Conservation (phyloP, 2,113 vertebrate species). For the Megaceryle maxima region DNA sequence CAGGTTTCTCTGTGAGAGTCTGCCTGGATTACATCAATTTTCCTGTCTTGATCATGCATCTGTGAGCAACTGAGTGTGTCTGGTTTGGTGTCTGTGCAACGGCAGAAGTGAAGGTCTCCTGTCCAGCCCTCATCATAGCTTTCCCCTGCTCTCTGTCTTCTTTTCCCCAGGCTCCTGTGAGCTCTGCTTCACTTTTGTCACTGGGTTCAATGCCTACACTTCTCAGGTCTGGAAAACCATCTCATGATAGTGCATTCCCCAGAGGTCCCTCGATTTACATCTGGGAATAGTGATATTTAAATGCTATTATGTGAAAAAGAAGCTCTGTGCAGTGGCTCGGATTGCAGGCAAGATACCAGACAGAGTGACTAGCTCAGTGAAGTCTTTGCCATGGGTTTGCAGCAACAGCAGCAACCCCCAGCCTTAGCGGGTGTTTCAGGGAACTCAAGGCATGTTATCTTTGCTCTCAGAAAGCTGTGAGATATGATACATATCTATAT, state of each 20-base stretch:
- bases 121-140: rapidly evolving
- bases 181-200: background rate
- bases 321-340: background rate
- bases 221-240: background rate
- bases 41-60: background rate
- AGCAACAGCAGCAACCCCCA: background rate
- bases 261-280: background rate
- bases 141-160: background rate
- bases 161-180: background rate
- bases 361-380: background rate
- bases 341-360: background rate
- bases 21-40: background rate
- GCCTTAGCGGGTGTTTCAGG: background rate
- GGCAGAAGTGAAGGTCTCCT: background rate
- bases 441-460: background rate
- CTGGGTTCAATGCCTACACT: background rate
- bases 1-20: background rate
- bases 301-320: background rate
- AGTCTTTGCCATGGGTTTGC: background rate
- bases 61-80: background rate
- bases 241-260: background rate
- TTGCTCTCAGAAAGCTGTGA: background rate
- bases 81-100: background rate
- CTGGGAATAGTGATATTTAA: background rate
- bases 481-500: rapidly evolving